phyloP scores from a whole-genome alignment of 2,113 vertebrate species.

The Mus pahari region DNA sequence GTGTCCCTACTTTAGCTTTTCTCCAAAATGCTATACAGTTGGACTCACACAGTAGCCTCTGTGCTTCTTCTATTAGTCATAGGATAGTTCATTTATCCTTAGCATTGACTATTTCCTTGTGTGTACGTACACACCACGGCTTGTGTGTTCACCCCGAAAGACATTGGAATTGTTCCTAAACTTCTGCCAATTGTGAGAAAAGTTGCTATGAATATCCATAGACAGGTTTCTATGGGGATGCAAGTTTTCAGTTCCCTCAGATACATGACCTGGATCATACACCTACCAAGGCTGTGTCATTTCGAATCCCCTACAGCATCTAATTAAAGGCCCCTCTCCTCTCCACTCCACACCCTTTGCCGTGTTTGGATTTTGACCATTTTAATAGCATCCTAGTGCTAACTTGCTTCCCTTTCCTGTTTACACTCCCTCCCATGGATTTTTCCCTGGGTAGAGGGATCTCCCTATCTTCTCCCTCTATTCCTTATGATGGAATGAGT shows the following conservation, averaged over 20 bases:
- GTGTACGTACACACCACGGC: neutral
- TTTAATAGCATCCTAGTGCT: neutral
- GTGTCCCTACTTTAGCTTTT: neutral
- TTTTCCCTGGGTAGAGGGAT: neutral
- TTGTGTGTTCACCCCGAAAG: neutral
- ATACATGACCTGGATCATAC: neutral
- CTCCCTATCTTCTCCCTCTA: neutral
- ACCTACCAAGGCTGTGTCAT: neutral
- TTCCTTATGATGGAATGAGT: neutral
- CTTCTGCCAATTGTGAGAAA: neutral
- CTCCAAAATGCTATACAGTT: neutral
- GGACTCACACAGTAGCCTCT: neutral
- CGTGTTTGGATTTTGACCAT: neutral
- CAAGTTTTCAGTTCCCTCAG: neutral
- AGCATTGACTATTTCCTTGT: neutral
- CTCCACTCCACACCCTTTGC: neutral
- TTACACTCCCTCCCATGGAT: neutral
- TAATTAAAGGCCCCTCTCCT: neutral
- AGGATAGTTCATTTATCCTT: neutral
- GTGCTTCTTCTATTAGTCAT: neutral
- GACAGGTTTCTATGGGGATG: neutral
- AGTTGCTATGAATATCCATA: neutral
- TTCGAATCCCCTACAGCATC: neutral
- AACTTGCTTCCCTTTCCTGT: neutral
- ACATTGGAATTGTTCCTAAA: neutral